These are phyloP conservation scores for Saturnia pavonia DNA, from an alignment of 2,888 invertebrate genomes.

Conservation along the genomic window DNA sequence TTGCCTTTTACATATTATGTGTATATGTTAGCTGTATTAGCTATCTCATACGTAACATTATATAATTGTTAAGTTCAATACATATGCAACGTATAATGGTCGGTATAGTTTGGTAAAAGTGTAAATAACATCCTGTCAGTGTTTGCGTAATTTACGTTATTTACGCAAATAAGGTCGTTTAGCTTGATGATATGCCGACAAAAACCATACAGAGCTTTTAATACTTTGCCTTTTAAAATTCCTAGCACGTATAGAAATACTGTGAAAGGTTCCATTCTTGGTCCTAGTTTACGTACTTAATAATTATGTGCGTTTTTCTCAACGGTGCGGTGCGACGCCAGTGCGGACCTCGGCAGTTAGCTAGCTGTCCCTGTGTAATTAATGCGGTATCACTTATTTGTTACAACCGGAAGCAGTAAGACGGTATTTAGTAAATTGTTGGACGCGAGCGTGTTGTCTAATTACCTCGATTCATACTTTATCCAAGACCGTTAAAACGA, in stretches of 20 bases:
- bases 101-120: not conserved
- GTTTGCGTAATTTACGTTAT: not conserved
- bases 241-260: conserved; percentile 55
- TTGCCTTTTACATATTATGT: conserved; percentile 8
- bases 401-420: conserved; percentile 38
- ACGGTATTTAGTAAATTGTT: conserved; percentile 28
- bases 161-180: not conserved
- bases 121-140: not conserved
- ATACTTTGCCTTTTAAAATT: conserved; percentile 62
- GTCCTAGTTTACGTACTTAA: conserved; percentile 52
- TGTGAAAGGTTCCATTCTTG: conserved; percentile 46
- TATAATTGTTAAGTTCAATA: not conserved
- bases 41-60: not conserved
- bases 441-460: conserved; percentile 28
- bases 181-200: not conserved
- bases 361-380: conserved; percentile 34
- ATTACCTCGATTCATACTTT: conserved; percentile 29
- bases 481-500: conserved; percentile 23
- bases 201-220: conserved; percentile 12
- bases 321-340: conserved; percentile 39
- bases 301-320: conserved; percentile 52
- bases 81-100: not conserved
- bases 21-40: conserved; percentile 1
- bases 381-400: conserved; percentile 32
- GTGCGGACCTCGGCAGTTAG: conserved; percentile 28